Evolutionary conservation across 2,888 invertebrate genomes (phyloP), one percentile per base, ranked within the genome.

Genomic region (Mesorhabditis spiculigera): DNA sequence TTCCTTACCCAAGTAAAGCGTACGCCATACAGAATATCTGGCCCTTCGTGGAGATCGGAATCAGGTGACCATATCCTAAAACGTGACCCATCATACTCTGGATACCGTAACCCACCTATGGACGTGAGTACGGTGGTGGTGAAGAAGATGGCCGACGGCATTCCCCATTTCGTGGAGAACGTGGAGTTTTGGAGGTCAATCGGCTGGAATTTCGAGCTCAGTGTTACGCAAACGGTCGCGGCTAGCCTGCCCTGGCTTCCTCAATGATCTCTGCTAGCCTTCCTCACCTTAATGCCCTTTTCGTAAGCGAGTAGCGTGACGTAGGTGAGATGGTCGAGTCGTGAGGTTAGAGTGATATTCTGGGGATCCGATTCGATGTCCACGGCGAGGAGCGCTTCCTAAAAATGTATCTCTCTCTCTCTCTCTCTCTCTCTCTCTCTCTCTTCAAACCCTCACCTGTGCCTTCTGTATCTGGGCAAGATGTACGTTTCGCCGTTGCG

Each of bases 11-110:
- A 50, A 50, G n/a, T 10, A 79, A 50, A 10, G 75, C 79, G 68
- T 79, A 79, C 43, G 50, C 68, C 69, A 85, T 84, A 71, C 83
- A 83, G 67, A 84, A 82, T 43, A 84, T 73, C 43, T 83, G 76
- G 3, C 85, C 85, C n/a, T 78, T 65, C 5, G 75, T 75, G 2
- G 83, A 82, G 5, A 85, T 78, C n/a, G 82, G 82, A 43, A 82
- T 82, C 68, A 82, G 71, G 72, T 82, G 78, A 3, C 82, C 82
- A 66, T 82, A 82, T n/a, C 82, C 80, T 80, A 66, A 65, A 77
- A 66, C 3, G 0, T 13, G 13, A 67, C 16, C 5, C n/a, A 28
- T n/a, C n/a, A n/a, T n/a, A n/a, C n/a, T n/a, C 13, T 41, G n/a
- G 13, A n/a, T 1, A 3, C 13, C 58, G 43, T 13, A 16, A 62